A percentile compares a stretch with the other conserved stretches of the same genome.
Evolutionary conservation across 2,888 invertebrate species (phyloP).

Genomic region (Oligia latruncula): DNA sequence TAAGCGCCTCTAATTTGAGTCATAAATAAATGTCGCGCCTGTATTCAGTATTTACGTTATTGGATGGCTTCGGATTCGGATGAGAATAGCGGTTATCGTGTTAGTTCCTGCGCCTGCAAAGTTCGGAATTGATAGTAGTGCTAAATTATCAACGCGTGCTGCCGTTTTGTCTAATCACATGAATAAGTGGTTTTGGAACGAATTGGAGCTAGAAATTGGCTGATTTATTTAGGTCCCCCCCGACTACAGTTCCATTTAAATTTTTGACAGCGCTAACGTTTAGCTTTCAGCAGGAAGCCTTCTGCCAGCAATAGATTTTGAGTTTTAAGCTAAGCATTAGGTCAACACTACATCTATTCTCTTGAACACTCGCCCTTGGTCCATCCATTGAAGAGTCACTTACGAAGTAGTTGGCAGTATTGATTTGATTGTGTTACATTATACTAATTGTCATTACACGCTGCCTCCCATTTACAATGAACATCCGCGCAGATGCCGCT

Average conservation of each 20-base stretch:
- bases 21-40: slow-evolving; percentile 35
- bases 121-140: slow-evolving; percentile 39
- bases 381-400: slow-evolving; percentile 1
- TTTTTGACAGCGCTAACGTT: background rate
- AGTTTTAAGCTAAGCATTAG: background rate
- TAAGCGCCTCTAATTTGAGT: slow-evolving; percentile 40
- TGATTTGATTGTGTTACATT: slow-evolving; percentile 25
- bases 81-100: slow-evolving; percentile 33
- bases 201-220: slow-evolving; percentile 7
- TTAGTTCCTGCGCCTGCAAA: slow-evolving; percentile 42
- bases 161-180: slow-evolving; percentile 27
- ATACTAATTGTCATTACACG: slow-evolving; percentile 8
- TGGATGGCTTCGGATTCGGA: slow-evolving; percentile 27
- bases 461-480: slow-evolving; percentile 24
- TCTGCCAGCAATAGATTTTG: background rate
- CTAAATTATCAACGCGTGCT: slow-evolving; percentile 44
- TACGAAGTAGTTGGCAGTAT: slow-evolving; percentile 15
- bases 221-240: slow-evolving; percentile 14
- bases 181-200: slow-evolving; percentile 4
- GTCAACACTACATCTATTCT: background rate
- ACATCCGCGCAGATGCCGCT: slow-evolving; percentile 12
- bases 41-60: slow-evolving; percentile 30
- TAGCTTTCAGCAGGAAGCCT: background rate
- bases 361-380: no score
- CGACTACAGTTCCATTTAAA: background rate